Conservation (phyloP, 2,113 vertebrate species). For the Solenodon paradoxus region DNA sequence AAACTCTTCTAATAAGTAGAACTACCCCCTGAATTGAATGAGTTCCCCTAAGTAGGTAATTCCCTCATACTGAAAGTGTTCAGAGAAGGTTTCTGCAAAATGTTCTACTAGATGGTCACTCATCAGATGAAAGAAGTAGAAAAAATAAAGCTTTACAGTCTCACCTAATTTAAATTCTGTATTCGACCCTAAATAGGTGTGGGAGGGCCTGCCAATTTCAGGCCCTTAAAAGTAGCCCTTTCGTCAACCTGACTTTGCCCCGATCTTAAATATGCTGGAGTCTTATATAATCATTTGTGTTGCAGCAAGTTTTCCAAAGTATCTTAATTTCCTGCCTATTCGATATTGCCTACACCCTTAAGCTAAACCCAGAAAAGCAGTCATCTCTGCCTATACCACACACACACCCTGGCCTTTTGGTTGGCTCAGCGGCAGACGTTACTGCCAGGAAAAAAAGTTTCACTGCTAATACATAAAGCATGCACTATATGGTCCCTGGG, state of each 20-base stretch:
- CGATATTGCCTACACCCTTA: constrained; percentile 39
- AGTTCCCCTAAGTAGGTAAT: background rate
- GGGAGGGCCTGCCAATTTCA: background rate
- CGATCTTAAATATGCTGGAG: constrained; percentile 44
- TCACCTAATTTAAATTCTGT: constrained; percentile 7
- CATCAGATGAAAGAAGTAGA: background rate
- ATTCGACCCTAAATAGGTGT: background rate
- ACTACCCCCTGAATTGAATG: background rate
- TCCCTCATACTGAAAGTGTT: background rate
- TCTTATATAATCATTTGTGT: constrained; percentile 23
- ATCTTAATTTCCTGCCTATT: constrained; percentile 64
- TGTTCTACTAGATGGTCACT: background rate
- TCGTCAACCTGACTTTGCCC: background rate
- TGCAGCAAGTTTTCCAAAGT: constrained; percentile 53
- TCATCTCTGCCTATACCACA: constrained; percentile 46
- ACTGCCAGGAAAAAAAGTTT: constrained; percentile 60
- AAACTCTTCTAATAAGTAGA: background rate
- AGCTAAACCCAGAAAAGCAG: constrained; percentile 26
- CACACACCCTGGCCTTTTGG: constrained; percentile 33
- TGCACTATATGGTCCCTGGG: background rate
- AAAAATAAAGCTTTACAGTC: background rate
- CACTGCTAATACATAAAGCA: constrained; percentile 25
- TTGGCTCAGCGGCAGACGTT: background rate
- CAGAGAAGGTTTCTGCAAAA: background rate
- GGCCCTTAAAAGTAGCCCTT: constrained; percentile 40